Conservation (phyloP, 2,888 invertebrate genomes). For the Hymenopus coronatus region DNA sequence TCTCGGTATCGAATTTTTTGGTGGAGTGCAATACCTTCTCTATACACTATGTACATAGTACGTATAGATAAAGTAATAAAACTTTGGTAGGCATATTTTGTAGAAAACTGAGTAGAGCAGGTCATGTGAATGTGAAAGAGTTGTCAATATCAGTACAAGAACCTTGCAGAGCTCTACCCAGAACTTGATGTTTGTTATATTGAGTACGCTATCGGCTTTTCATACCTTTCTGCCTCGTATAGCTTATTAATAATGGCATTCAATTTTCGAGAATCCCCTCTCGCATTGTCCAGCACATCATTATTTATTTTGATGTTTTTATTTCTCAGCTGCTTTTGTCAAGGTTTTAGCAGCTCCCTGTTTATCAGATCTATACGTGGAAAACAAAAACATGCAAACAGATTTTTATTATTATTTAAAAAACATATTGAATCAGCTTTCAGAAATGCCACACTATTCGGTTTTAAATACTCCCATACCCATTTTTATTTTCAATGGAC, state of each 20-base stretch:
- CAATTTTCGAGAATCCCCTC: not conserved
- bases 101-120: too few relatives aligned
- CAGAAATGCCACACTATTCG: not conserved
- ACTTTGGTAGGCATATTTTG: too few relatives aligned
- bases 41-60: too few relatives aligned
- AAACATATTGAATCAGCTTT: conserved; percentile 4
- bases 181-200: not conserved
- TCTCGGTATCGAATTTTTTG: too few relatives aligned
- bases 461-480: not conserved
- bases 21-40: too few relatives aligned
- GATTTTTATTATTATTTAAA: not conserved
- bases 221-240: not conserved
- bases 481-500: not conserved
- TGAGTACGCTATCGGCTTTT: not conserved
- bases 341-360: not conserved
- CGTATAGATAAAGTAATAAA: too few relatives aligned
- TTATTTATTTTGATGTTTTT: not conserved
- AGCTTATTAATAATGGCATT: not conserved
- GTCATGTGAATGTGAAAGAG: too few relatives aligned
- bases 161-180: not conserved
- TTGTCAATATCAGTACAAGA: too few relatives aligned
- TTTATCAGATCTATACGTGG: not conserved
- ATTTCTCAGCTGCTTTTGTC: not conserved
- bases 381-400: not conserved
- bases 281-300: not conserved